These are phyloP conservation scores for Crax fasciolata DNA, from an alignment of 2,797 vertebrate species.

Conservation along the genomic window DNA sequence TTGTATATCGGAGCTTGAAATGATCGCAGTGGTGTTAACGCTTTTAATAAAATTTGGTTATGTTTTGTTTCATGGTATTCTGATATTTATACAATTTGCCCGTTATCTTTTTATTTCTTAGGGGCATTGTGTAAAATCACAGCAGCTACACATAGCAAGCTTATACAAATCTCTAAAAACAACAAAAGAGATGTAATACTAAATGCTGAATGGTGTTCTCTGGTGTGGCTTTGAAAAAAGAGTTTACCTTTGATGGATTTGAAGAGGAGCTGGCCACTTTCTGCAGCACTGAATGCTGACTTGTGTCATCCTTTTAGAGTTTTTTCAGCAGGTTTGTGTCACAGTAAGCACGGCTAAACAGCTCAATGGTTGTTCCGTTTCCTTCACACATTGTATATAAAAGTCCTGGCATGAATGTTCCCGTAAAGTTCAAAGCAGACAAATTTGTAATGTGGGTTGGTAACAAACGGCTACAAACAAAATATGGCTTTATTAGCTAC, in stretches of 20 bases:
- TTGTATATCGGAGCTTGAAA: conserved; percentile 30
- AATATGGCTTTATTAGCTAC: conserved; percentile 79
- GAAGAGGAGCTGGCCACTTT: conserved; percentile 49
- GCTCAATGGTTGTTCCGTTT: conserved; percentile 73
- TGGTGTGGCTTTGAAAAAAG: conserved; percentile 63
- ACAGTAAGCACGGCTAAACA: conserved; percentile 52
- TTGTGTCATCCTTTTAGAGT: conserved; percentile 52
- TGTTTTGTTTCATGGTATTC: conserved; percentile 41
- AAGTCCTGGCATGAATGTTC: conserved; percentile 64
- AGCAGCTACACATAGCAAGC: conserved; percentile 40
- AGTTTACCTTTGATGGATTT: conserved; percentile 44
- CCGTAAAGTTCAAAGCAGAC: conserved; percentile 70
- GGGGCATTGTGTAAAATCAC: conserved; percentile 64
- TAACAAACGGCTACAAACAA: conserved; percentile 77
- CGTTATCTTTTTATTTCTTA: conserved; percentile 55
- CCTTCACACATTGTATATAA: conserved; percentile 61
- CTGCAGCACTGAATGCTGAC: conserved; percentile 38
- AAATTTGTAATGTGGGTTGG: conserved; percentile 67
- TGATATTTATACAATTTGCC: conserved; percentile 58
- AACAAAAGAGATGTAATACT: conserved; percentile 62
- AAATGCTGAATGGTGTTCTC: conserved; percentile 63
- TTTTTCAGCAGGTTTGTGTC: conserved; percentile 61
- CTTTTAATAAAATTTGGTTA: conserved; percentile 54
- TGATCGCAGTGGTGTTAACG: not conserved
- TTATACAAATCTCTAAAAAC: conserved; percentile 48